These are phyloP conservation scores for Empidonax alnorum DNA, from an alignment of 2,113 vertebrate species.

Conservation along the genomic window DNA sequence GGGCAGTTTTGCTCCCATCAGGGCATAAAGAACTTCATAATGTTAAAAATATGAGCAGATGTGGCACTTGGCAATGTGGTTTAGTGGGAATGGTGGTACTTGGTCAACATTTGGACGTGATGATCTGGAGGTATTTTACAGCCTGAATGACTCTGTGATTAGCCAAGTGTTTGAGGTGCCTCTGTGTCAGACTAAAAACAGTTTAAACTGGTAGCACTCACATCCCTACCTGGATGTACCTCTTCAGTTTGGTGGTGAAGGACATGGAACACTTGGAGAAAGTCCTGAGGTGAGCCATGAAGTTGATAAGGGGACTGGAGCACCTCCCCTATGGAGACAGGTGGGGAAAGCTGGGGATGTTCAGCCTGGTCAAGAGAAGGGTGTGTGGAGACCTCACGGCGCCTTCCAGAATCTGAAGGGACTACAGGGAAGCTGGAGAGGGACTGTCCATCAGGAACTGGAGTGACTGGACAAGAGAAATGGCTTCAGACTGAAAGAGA, in stretches of 20 bases:
- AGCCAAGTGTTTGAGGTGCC: background rate
- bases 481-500: background rate
- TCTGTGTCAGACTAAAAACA: background rate
- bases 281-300: background rate
- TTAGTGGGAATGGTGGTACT: too few relatives aligned
- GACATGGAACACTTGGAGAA: background rate
- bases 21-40: background rate
- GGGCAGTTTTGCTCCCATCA: background rate
- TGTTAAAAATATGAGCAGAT: background rate
- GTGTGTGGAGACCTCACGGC: background rate
- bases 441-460: too few relatives aligned
- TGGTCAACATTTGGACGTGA: too few relatives aligned
- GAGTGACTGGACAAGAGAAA: background rate
- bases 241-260: background rate
- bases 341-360: background rate
- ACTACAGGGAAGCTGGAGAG: background rate
- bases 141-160: background rate
- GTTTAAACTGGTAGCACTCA: background rate
- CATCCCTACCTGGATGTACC: fast-evolving
- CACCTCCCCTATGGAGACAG: fast-evolving
- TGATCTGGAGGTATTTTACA: background rate
- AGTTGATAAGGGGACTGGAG: background rate
- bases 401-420: background rate
- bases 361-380: background rate
- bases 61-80: background rate